Percentiles rank a stretch among this genome's conserved stretches.
Conservation (phyloP, 2,113 vertebrate genomes). For the Nannospalax galili region DNA sequence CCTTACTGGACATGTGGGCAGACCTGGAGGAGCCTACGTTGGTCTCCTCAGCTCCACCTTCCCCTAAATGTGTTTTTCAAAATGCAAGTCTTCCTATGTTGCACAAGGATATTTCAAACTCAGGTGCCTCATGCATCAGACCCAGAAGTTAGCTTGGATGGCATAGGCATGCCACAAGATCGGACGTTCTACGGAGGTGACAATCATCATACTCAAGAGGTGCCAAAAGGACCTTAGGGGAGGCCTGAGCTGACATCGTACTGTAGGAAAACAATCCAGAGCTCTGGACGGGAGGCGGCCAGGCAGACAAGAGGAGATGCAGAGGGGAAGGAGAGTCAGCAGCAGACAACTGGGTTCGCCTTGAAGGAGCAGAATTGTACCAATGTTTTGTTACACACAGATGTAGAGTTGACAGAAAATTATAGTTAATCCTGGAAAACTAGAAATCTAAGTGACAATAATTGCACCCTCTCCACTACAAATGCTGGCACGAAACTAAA, state of each 20-base stretch:
- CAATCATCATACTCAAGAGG: neutral
- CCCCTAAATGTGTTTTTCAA: neutral
- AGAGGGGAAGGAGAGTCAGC: neutral
- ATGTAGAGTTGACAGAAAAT: neutral
- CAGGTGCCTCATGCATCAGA: neutral
- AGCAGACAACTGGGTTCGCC: neutral
- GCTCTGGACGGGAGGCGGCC: neutral
- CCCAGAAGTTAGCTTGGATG: neutral
- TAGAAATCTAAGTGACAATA: neutral
- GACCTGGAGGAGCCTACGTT: neutral
- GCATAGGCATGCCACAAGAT: too few species aligned
- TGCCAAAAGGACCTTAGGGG: neutral
- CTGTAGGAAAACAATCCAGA: neutral
- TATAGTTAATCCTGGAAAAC: neutral
- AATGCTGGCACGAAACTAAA: neutral
- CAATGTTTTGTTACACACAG: neutral
- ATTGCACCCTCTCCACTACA: neutral
- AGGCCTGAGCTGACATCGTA: neutral
- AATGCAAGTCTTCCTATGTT: too few species aligned
- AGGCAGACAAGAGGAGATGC: neutral
- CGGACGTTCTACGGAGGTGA: too few species aligned
- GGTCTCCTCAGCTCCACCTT: too few species aligned
- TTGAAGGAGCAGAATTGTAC: neutral
- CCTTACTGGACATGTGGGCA: neutral
- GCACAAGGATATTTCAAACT: rapidly evolving